A percentile compares a stretch with the other conserved stretches of the same genome.
Evolutionary conservation across 2,888 invertebrate species (phyloP).

Genomic region (Teinopalpus imperialis): DNA sequence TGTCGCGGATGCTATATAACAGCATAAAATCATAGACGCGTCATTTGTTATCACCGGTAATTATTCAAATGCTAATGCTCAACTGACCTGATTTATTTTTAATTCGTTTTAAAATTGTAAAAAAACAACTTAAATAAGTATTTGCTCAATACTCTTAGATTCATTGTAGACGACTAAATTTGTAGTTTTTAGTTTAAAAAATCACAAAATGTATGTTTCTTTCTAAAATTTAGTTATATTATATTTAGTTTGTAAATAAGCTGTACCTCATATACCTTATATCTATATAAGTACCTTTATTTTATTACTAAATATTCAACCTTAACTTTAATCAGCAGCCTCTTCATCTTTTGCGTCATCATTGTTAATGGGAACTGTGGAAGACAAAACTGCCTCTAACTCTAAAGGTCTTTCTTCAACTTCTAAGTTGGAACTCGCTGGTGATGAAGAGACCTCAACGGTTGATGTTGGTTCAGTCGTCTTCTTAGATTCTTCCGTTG

Average conservation of each 20-base stretch:
- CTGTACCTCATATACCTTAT: no score
- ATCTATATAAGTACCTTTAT: no score
- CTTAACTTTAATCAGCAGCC: conserved; percentile 5
- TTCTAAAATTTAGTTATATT: no score
- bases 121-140: not conserved
- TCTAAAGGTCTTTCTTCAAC: conserved; percentile 53
- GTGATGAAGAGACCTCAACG: conserved; percentile 26
- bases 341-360: conserved; percentile 9
- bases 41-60: not conserved
- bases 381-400: conserved; percentile 60
- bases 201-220: no score
- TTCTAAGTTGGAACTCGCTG: conserved; percentile 31
- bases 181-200: no score
- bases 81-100: conserved; percentile 6
- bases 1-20: no score
- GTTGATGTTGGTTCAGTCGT: conserved; percentile 22
- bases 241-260: no score
- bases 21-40: not conserved
- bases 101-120: not conserved
- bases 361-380: conserved; percentile 44
- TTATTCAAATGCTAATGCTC: conserved; percentile 5
- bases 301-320: no score
- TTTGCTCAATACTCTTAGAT: no score
- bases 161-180: no score
- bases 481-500: conserved; percentile 28